Evolutionary conservation across 2,888 invertebrate species (phyloP), one percentile per base, ranked within the genome.

Genomic region (Drosophila mayaguana): DNA sequence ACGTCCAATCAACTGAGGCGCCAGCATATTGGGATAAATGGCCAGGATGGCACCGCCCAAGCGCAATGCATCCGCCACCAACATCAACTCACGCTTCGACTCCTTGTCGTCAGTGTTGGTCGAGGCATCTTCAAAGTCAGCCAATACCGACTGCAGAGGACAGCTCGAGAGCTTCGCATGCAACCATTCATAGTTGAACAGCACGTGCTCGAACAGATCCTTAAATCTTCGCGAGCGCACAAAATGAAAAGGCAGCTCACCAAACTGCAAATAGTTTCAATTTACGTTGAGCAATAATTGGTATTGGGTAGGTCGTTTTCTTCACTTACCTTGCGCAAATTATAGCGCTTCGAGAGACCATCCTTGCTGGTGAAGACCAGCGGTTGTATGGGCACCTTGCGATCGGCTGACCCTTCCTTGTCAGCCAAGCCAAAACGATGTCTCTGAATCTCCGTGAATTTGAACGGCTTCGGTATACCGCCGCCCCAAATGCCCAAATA

Each of bases 181-280:
- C 0, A 99, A 94, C 98, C 99, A 99, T 89, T 98, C 97, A 92
- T 99, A 99, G 93, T 99, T 99, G 93, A 99, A 99, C 0, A 99
- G 94, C 0, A 99, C 98, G 90, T 98, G 95, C 46, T 96, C 96
- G 91, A 97, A 98, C 18, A 99, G 94, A 92, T 98, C 98, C 60
- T 96, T 96, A 91, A 97, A 97, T 40, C 99, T 95, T 74, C 97
- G 96, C 0, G 99, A 97, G 8, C 99, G 95, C 0, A 99, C 96
- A 88, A 99, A 93, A 91, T 99, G 99, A 91, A 96, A 99, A 0
- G 99, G 99, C 32, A 99, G 94, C 92, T 99, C 99, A 1, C 98
- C 98, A 89, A 98, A 98, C 97, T 97, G 48, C 0, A 55, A 14
- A 0, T 9, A 28, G 8, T 28, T 28, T 28, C 16, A 25, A 9